Conservation (phyloP, 2,888 invertebrate species). For the Drosophila phalerata region DNA sequence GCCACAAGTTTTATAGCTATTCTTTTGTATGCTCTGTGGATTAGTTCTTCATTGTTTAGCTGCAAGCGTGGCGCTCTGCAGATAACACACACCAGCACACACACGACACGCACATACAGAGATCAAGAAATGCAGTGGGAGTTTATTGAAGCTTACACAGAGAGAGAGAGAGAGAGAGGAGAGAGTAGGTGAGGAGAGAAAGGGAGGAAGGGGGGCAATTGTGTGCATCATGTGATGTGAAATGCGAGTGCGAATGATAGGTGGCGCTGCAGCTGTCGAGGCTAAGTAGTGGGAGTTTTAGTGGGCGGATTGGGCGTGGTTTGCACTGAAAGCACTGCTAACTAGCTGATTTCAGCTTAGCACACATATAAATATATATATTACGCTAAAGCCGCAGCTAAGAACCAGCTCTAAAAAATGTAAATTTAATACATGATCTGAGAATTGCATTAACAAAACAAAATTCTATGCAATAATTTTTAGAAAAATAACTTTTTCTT, state of each 20-base stretch:
- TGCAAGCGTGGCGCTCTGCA: constrained; percentile 71
- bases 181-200: too few species aligned
- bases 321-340: constrained; percentile 54
- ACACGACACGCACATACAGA: constrained; percentile 2
- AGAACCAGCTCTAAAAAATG: not conserved
- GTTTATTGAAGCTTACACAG: not conserved
- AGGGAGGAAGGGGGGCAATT: constrained; percentile 6
- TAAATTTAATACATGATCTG: not conserved
- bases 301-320: constrained; percentile 45
- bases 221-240: constrained; percentile 45
- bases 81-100: constrained; percentile 57
- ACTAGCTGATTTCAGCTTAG: constrained; percentile 58
- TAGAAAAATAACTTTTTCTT: not conserved
- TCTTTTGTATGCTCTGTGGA: constrained; percentile 78
- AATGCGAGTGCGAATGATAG: constrained; percentile 51
- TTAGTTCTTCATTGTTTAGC: constrained; percentile 80
- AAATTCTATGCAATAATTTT: not conserved
- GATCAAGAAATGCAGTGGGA: constrained; percentile 48
- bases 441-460: not conserved
- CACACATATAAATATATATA: constrained; percentile 30
- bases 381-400: constrained; percentile 39
- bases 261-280: constrained; percentile 38
- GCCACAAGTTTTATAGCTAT: constrained; percentile 76
- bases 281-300: constrained; percentile 46
- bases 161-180: not conserved